These are phyloP conservation scores for Carassius gibelio DNA, from an alignment of 2,113 vertebrate genomes.

Conservation along the genomic window DNA sequence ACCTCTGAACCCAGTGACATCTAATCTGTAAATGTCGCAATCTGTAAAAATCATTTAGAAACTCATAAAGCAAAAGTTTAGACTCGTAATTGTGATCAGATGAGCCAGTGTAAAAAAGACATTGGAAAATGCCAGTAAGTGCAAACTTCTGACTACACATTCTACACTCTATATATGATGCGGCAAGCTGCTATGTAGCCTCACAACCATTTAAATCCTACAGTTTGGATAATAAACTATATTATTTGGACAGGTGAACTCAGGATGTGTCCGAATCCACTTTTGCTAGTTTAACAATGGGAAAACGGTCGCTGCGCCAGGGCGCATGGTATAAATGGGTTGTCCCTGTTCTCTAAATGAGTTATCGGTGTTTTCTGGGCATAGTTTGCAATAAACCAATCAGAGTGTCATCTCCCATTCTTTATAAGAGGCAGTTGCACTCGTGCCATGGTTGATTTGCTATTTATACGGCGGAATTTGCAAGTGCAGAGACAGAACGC, in stretches of 20 bases:
- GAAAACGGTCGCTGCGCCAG: no score
- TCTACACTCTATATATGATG: background rate
- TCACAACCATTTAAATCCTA: background rate
- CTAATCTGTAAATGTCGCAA: background rate
- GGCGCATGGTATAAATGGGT: no score
- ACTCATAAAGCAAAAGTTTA: background rate
- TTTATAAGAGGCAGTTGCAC: no score
- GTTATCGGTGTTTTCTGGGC: no score
- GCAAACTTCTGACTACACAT: background rate
- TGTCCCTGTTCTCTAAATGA: no score
- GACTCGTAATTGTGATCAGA: background rate
- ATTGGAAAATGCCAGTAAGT: background rate
- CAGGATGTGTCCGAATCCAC: no score
- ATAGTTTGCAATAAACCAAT: no score
- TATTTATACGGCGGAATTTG: no score
- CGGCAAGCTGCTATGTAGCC: background rate
- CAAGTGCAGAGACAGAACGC: no score
- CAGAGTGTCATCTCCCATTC: no score
- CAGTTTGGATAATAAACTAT: background rate
- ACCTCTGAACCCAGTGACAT: slow-evolving; percentile 23
- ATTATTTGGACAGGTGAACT: background rate
- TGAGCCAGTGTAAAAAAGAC: background rate
- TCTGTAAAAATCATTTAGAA: slow-evolving; percentile 4
- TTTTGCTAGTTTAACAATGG: no score
- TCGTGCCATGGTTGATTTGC: no score